Evolutionary conservation across 2,113 vertebrate genomes (phyloP), one percentile per base, ranked within the genome.

Genomic region (Brienomyrus longianalis): DNA sequence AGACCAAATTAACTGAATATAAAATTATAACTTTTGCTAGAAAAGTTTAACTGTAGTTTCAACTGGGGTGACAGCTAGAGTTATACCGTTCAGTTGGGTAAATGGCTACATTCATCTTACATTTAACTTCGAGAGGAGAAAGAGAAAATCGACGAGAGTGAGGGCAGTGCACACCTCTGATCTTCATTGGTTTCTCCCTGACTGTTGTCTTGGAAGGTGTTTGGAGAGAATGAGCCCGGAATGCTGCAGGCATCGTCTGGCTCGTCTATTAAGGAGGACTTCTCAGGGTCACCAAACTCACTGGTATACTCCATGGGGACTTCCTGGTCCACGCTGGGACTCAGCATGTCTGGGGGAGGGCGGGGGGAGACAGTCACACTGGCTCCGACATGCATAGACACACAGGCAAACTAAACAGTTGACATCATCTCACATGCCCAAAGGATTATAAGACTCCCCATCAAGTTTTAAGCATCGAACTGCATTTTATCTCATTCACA

Each of bases 251-350:
- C 91, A 90, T 98, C 97, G 0, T 98, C 97, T 0, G 96, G 93
- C 87, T 97, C 97, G 3, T 98, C 97, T 87, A 96, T 95, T 54
- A 96, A 91, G 11, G 96, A 93, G 13, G 95, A 96, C 92, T 97
- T 98, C 91, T 98, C 97, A 0, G 95, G 92, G 45, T 96, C 95
- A 0, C 94, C 95, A 84, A 95, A 97, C 11, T 97, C 97, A 0
- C 93, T 95, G 83, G 93, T 95, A 90, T 96, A 97, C 90, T 98
- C 97, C 97, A 97, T 97, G 0, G 96, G 94, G 84, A 97, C 96
- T 89, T 98, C 97, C 6, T 91, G 87, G 50, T 97, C 96, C 3
- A 92, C 62, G 83, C 91, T 93, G 87, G 96, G 95, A 93, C 95
- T 96, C 88, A 96, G 86, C 91, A 96, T 92, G 89, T 96, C 96